phyloP scores from a whole-genome alignment of 1,140 invertebrate species.

The Drosophila ficusphila region DNA sequence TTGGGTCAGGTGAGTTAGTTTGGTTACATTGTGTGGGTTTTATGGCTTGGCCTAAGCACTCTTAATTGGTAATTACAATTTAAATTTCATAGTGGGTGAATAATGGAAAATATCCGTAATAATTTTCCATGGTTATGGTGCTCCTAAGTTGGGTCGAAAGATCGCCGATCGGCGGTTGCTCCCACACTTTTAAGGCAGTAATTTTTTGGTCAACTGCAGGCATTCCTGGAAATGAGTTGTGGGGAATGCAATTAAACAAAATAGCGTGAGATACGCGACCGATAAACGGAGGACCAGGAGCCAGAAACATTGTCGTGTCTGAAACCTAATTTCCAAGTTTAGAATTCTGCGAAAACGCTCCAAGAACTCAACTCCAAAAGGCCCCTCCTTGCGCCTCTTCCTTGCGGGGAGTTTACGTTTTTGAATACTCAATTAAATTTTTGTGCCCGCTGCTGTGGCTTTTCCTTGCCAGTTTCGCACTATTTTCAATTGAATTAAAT shows the following conservation, averaged over 20 bases:
- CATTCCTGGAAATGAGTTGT: slow-evolving; percentile 72
- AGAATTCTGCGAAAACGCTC: slow-evolving; percentile 75
- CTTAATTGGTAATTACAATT: slow-evolving; percentile 78
- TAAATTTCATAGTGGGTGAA: slow-evolving; percentile 38
- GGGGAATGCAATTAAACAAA: slow-evolving; percentile 80
- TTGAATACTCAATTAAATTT: slow-evolving; percentile 83
- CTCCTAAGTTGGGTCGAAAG: not conserved
- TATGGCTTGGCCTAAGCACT: slow-evolving; percentile 38
- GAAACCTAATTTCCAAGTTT: slow-evolving; percentile 83
- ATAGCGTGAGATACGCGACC: slow-evolving; percentile 78
- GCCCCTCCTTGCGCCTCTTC: not conserved
- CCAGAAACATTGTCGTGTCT: slow-evolving; percentile 57
- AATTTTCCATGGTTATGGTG: slow-evolving; percentile 35
- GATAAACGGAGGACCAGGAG: slow-evolving; percentile 48
- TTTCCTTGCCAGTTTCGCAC: slow-evolving; percentile 63
- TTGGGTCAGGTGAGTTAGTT: slow-evolving; percentile 23
- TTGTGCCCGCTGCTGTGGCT: slow-evolving; percentile 49
- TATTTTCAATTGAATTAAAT: slow-evolving; percentile 83
- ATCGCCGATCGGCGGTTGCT: slow-evolving; percentile 4
- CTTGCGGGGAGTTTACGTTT: slow-evolving; percentile 58
- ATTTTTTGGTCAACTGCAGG: slow-evolving; percentile 71
- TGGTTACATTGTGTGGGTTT: slow-evolving; percentile 52
- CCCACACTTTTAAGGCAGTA: slow-evolving; percentile 53
- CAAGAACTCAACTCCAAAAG: slow-evolving; percentile 41
- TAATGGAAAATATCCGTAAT: slow-evolving; percentile 41